Percentiles rank a stretch among this genome's conserved stretches.
These are phyloP conservation scores for Dicrostonyx torquatus DNA, from an alignment of 2,797 vertebrate species.

Conservation along the genomic window DNA sequence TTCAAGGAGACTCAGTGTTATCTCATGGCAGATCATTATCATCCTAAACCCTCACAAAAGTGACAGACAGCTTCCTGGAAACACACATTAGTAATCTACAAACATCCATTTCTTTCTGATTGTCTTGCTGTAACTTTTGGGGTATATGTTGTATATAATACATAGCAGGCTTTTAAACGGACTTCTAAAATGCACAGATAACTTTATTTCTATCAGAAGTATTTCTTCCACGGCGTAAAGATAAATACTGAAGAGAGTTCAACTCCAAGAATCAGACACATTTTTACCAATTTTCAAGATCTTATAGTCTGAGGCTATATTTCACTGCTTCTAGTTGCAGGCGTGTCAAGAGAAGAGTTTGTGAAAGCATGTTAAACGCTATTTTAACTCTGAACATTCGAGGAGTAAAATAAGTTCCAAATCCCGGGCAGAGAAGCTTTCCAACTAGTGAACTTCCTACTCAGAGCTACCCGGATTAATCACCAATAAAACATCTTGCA, in stretches of 20 bases:
- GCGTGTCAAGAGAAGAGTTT: slow-evolving; percentile 9
- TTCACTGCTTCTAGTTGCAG: slow-evolving; percentile 42
- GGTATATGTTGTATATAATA: not conserved
- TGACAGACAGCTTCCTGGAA: slow-evolving; percentile 38
- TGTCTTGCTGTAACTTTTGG: slow-evolving; percentile 48
- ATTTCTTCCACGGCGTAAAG: slow-evolving; percentile 10
- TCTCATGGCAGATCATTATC: slow-evolving; percentile 10
- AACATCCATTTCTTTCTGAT: slow-evolving; percentile 30
- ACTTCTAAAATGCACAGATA: slow-evolving; percentile 47
- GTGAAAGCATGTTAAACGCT: slow-evolving; percentile 23
- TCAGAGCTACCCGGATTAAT: slow-evolving; percentile 68
- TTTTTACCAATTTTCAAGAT: slow-evolving; percentile 42
- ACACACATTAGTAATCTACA: slow-evolving; percentile 22
- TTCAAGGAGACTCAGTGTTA: slow-evolving; percentile 24
- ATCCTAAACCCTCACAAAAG: slow-evolving; percentile 7
- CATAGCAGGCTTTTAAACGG: slow-evolving; percentile 9
- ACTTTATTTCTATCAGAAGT: slow-evolving; percentile 46
- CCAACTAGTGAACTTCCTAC: slow-evolving; percentile 59
- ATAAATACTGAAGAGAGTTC: slow-evolving; percentile 31
- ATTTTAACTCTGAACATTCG: slow-evolving; percentile 56
- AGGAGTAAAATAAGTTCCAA: slow-evolving; percentile 39
- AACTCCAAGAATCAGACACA: slow-evolving; percentile 31
- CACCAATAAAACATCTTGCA: slow-evolving; percentile 72
- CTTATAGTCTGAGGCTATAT: slow-evolving; percentile 43
- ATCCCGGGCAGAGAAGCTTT: slow-evolving; percentile 48